Conservation (phyloP, 2,888 invertebrate genomes). For the Artemia sinica region DNA sequence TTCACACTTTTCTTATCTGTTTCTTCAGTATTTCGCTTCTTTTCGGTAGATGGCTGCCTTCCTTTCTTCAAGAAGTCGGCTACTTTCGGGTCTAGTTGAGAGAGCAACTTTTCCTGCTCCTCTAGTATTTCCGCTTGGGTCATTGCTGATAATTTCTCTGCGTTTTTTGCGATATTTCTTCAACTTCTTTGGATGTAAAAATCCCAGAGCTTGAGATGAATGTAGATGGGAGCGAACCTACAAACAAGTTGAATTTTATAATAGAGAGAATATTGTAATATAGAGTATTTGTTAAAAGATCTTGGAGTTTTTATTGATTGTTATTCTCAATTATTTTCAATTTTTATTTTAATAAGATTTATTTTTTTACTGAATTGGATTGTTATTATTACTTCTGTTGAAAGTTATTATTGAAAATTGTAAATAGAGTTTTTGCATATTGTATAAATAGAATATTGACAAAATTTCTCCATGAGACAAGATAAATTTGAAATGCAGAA, state of each 20-base stretch:
- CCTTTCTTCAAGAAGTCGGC: conserved; percentile 44
- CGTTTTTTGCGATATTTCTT: conserved; percentile 54
- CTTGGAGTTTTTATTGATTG: too few relatives aligned
- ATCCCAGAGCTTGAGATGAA: not conserved
- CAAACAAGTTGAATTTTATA: not conserved
- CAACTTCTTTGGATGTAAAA: conserved; percentile 28
- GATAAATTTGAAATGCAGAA: too few relatives aligned
- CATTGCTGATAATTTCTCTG: conserved; percentile 47
- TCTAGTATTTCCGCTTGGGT: conserved; percentile 51
- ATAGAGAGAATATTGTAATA: too few relatives aligned
- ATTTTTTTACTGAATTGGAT: too few relatives aligned
- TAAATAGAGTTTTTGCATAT: too few relatives aligned
- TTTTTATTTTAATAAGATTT: too few relatives aligned
- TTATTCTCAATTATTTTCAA: too few relatives aligned
- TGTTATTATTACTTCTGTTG: too few relatives aligned
- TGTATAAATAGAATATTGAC: too few relatives aligned
- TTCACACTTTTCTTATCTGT: conserved; percentile 14
- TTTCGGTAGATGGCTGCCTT: conserved; percentile 32
- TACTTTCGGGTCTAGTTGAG: conserved; percentile 45
- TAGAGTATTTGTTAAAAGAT: too few relatives aligned
- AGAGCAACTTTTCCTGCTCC: conserved; percentile 50
- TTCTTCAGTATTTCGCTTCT: conserved; percentile 20
- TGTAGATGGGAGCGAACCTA: not conserved
- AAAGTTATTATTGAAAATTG: too few relatives aligned
- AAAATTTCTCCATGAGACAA: too few relatives aligned